Evolutionary conservation across 1,140 invertebrate species (phyloP).

Genomic region (Hetaerina americana): DNA sequence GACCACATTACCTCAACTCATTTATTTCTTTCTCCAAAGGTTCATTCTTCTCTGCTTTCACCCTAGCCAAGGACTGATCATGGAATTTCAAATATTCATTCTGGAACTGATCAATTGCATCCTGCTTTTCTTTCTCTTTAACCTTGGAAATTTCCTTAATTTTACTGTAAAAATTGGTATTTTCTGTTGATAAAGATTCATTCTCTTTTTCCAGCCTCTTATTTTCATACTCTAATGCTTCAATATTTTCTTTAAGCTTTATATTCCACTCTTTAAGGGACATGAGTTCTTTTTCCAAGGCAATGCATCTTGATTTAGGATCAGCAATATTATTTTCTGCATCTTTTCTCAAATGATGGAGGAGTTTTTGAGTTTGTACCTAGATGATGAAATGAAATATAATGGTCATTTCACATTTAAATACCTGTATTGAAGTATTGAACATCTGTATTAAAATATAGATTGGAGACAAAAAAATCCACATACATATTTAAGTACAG

Average conservation of each 20-base stretch:
- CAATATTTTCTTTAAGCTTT: neutral
- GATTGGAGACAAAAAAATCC: too few species aligned
- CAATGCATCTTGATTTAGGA: neutral
- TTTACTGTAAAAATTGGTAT: neutral
- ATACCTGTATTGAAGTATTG: too few species aligned
- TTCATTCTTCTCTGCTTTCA: conserved; percentile 3
- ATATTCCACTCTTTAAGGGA: neutral
- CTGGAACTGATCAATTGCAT: neutral
- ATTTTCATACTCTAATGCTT: neutral
- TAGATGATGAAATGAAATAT: neutral
- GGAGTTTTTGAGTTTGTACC: neutral
- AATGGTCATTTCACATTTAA: too few species aligned
- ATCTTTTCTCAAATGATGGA: neutral
- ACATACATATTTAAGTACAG: too few species aligned
- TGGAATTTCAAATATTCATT: neutral
- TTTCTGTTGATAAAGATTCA: neutral
- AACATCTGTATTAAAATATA: too few species aligned
- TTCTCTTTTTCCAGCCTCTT: neutral
- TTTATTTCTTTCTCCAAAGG: neutral
- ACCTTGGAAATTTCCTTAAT: neutral
- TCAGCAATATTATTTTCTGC: neutral
- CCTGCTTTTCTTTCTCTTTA: neutral
- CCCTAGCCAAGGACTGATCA: neutral
- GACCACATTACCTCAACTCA: conserved; percentile 2
- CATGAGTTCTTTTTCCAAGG: neutral